Base-by-base conservation (phyloP, 2,888 invertebrate species). In the Scaptomyza tumidula region DNA sequence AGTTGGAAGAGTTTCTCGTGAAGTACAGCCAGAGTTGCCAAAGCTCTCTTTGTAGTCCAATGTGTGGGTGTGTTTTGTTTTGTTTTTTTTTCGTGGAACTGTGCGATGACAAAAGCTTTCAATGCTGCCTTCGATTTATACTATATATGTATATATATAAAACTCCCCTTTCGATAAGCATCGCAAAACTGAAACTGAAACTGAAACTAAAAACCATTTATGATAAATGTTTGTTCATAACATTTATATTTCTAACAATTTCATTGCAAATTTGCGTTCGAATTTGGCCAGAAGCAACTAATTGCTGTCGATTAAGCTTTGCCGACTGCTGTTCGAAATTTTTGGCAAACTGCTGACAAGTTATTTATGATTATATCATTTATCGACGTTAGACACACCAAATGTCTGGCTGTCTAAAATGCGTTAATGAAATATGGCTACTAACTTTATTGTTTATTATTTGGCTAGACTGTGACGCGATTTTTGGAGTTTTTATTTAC, bases 301-400 rank as follows among this genome's bases (percentile, higher is more conserved):
- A 88, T 90, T 89, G 80, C 79, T 52, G 66, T 53, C 82, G 79
- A 86, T 84, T 84, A 74, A 71, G 66, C 50, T 37, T 57, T 43
- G n/a, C 33, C 33, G 6, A 29, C 27, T 19, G 19, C 19, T 19
- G 19, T 19, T 19, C 19, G 19, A 19, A 19, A 37, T 58, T 83
- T 83, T 84, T 82, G 85, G 77, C 79, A 80, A 89, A 86, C 78
- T 85, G 90, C 84, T 90, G 90, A 90, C 90, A 90, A 89, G 78
- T 83, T 86, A 81, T 88, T 86, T 74, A 80, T 65, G 86, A 88
- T 63, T 63, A 45, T 82, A 86, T 64, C 33, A 35, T 50, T 39
- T 59, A 35, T 45, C 6, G 14, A 39, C 46, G 35, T 27, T 53
- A 14, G 24, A 33, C 33, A 33, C 9, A 33, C 10, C 3, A 10